These are phyloP conservation scores for Stenopsyche tienmushanensis DNA, from an alignment of 1,140 invertebrate genomes.

Conservation along the genomic window DNA sequence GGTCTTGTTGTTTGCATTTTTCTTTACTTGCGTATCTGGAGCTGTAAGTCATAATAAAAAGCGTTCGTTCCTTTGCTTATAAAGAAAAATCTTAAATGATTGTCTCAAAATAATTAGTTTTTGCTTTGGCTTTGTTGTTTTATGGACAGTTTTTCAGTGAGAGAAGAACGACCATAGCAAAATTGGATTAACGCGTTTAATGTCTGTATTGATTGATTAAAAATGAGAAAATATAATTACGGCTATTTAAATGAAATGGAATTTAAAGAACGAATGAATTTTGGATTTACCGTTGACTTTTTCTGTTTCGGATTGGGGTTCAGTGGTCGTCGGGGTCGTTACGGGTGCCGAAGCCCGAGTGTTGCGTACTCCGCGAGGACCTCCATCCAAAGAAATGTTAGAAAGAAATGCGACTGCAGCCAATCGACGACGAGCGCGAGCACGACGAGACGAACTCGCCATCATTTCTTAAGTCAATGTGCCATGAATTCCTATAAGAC, in stretches of 20 bases:
- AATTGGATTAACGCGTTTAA: no score
- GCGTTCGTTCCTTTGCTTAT: no score
- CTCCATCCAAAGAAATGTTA: constrained; percentile 92
- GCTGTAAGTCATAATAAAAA: background rate
- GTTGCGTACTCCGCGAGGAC: no score
- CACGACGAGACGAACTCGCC: constrained; percentile 41
- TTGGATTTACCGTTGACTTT: background rate
- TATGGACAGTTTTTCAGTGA: no score
- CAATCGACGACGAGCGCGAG: constrained; percentile 68
- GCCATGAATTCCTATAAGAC: no score
- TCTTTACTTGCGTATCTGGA: background rate
- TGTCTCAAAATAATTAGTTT: no score
- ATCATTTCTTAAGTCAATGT: background rate
- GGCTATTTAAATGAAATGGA: background rate
- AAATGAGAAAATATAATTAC: background rate
- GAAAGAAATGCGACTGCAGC: constrained; percentile 89
- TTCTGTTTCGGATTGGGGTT: background rate
- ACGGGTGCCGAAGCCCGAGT: constrained; percentile 44
- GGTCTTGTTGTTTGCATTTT: background rate
- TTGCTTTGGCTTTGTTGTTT: no score
- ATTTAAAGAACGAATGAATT: background rate
- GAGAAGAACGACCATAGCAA: no score
- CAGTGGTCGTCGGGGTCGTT: constrained; percentile 21
- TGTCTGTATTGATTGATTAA: no score
- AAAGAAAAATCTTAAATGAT: no score